A percentile compares a stretch with the other conserved stretches of the same genome.
These are phyloP conservation scores for Eurosta solidaginis DNA, from an alignment of 1,140 invertebrate species.

Conservation along the genomic window DNA sequence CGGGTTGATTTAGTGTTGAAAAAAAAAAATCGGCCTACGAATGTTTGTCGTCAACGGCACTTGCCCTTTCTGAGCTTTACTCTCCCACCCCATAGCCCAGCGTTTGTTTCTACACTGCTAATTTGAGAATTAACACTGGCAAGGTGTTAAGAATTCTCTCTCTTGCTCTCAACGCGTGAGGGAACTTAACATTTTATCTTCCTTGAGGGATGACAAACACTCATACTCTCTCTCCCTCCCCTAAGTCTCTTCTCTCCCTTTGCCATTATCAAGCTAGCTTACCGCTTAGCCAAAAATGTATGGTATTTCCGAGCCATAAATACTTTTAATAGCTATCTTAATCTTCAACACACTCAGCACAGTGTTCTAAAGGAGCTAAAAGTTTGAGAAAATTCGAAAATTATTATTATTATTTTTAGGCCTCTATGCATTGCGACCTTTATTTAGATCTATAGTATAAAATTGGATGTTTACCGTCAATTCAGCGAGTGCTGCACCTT, in stretches of 20 bases:
- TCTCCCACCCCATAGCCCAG: background rate
- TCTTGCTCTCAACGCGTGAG: background rate
- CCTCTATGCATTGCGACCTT: too few relatives aligned
- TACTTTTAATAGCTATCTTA: background rate
- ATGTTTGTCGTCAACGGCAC: slow-evolving; percentile 3
- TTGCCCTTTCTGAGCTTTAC: background rate
- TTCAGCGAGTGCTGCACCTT: too few relatives aligned
- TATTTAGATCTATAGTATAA: too few relatives aligned
- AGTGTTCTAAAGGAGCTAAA: background rate
- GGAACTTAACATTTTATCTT: too few relatives aligned
- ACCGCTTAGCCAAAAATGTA: background rate
- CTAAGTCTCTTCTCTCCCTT: background rate
- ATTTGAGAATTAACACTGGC: background rate
- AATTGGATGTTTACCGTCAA: too few relatives aligned
- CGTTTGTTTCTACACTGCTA: background rate
- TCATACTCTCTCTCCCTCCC: slow-evolving; percentile 1
- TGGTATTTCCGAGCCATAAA: background rate
- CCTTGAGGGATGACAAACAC: too few relatives aligned
- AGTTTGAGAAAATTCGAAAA: background rate
- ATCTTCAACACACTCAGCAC: background rate
- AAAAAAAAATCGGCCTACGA: background rate
- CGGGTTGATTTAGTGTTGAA: background rate
- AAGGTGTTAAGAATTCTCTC: background rate
- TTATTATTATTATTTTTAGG: too few relatives aligned
- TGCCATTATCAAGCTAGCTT: too few relatives aligned